Conservation (phyloP, 2,888 invertebrate species). For the Nemotelus pantherinus region DNA sequence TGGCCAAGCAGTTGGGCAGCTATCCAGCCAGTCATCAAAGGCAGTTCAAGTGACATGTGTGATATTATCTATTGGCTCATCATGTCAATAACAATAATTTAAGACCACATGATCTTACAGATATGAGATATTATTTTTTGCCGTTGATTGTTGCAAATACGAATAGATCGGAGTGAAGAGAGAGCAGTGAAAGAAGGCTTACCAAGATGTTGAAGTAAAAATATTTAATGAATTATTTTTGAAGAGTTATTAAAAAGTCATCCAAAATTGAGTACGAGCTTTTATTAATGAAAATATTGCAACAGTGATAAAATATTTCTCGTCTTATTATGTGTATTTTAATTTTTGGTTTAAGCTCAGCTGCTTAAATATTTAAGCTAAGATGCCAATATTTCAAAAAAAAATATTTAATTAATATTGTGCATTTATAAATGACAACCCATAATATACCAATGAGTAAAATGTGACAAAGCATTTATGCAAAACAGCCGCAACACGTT, state of each 20-base stretch:
- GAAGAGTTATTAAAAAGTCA: background rate
- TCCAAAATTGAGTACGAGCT: no score
- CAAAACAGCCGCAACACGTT: background rate
- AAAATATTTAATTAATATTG: no score
- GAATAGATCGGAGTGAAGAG: background rate
- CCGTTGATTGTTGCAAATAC: conserved; percentile 38
- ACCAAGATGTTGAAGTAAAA: background rate
- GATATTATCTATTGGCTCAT: conserved; percentile 52
- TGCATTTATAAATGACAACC: background rate
- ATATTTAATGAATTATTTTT: background rate
- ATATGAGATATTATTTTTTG: conserved; percentile 44
- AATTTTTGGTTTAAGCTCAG: no score
- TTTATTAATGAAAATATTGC: no score
- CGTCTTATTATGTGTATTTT: no score
- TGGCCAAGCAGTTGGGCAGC: conserved; percentile 30
- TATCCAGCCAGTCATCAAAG: conserved; percentile 34
- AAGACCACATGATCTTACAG: conserved; percentile 50
- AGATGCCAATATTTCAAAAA: no score
- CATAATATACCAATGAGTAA: background rate
- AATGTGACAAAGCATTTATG: background rate
- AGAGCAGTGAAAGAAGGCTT: background rate
- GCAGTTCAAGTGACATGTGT: conserved; percentile 51
- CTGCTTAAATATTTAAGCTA: no score
- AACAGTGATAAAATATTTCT: no score
- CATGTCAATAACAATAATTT: conserved; percentile 52